These are phyloP conservation scores for Drosophila athabasca DNA, from an alignment of 1,140 invertebrate species.

Conservation along the genomic window DNA sequence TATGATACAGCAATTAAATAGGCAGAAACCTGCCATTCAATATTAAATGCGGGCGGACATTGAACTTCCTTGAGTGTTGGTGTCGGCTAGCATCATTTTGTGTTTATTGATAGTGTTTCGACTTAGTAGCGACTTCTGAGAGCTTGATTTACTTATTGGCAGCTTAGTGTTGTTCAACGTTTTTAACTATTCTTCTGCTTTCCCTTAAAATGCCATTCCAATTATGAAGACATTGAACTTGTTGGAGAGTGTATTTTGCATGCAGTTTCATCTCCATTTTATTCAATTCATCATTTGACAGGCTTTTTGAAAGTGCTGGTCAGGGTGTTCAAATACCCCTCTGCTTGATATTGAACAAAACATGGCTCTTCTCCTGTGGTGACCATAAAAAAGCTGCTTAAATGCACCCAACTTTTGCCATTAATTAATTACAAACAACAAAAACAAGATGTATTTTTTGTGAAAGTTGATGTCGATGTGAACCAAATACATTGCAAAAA, in stretches of 20 bases:
- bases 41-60: not conserved
- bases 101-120: too few species aligned
- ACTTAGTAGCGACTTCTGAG: too few species aligned
- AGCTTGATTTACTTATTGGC: too few species aligned
- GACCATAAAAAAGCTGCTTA: conserved; percentile 50
- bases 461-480: conserved; percentile 74
- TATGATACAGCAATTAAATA: conserved; percentile 38
- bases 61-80: too few species aligned
- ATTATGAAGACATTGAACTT: not conserved
- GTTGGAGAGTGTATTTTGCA: too few species aligned
- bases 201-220: too few species aligned
- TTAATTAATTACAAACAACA: conserved; percentile 63
- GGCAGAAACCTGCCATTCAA: not conserved
- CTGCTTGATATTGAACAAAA: too few species aligned
- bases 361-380: conserved; percentile 2
- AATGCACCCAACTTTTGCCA: conserved; percentile 59
- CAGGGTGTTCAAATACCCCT: not conserved
- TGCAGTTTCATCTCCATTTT: too few species aligned
- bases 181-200: not conserved
- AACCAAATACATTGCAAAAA: conserved; percentile 50
- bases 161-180: not conserved
- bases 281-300: too few species aligned
- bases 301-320: not conserved
- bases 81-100: too few species aligned
- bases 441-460: conserved; percentile 49